These are phyloP conservation scores for Netelia virgata DNA, from an alignment of 2,888 invertebrate species.

Conservation along the genomic window DNA sequence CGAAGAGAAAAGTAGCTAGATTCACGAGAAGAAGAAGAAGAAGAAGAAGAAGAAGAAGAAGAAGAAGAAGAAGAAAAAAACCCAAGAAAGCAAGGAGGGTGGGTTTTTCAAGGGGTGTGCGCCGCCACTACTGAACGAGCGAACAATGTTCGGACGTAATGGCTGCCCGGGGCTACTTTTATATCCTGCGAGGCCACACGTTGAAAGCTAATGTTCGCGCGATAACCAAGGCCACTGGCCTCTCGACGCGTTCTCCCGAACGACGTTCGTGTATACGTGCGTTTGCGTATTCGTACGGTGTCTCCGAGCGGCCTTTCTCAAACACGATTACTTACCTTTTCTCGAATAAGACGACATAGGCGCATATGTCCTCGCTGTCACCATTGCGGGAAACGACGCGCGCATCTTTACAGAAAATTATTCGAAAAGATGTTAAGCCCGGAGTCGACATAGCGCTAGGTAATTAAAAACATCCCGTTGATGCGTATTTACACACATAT, in stretches of 20 bases:
- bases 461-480: background rate
- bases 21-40: slow-evolving; percentile 36
- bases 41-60: no score
- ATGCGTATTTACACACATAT: background rate
- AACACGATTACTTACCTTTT: slow-evolving; percentile 52
- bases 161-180: slow-evolving; percentile 83
- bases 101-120: slow-evolving; percentile 60
- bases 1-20: slow-evolving; percentile 52
- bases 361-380: background rate
- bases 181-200: slow-evolving; percentile 78
- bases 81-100: slow-evolving; percentile 48
- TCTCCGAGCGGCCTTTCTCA: slow-evolving; percentile 32
- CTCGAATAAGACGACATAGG: slow-evolving; percentile 9
- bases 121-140: slow-evolving; percentile 74
- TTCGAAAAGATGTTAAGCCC: background rate
- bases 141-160: slow-evolving; percentile 84
- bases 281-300: background rate
- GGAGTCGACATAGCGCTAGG: background rate
- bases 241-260: slow-evolving; percentile 41
- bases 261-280: background rate
- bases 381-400: background rate
- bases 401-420: slow-evolving; percentile 7
- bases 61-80: no score
- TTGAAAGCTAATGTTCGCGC: slow-evolving; percentile 83
- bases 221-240: slow-evolving; percentile 77